Base-by-base conservation (phyloP, 2,888 invertebrate species). In the Acronicta leporina region DNA sequence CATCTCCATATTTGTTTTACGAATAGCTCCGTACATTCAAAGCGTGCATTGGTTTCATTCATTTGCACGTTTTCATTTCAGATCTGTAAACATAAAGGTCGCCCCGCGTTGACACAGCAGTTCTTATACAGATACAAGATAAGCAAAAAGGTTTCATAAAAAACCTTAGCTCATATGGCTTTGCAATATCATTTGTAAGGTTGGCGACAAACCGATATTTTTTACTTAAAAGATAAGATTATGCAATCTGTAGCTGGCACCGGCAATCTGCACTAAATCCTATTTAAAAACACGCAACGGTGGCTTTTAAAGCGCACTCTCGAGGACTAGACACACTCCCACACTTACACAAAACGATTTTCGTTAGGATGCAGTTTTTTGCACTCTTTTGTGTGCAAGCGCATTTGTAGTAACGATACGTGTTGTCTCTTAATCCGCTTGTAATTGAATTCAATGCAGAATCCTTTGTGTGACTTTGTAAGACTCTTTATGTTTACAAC, bases 241-340 rank as follows among this genome's bases (percentile, higher is more conserved):
- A 87, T 81, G 77, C 78, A 82, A 86, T 83, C 85, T 85, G 75
- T 75, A 81, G 75, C 70, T 75, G 79, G 77, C 83, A 83, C 81
- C 78, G 82, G 80, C 87, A 88, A 90, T 92, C 90, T 90, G 87
- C 82, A 86, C 85, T 79, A 88, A 91, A 92, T 93, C 93, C 92
- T 85, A 92, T 92, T 92, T 76, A 83, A 86, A 87, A 89, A 84
- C 89, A 94, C 92, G 94, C 93, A 89, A 91, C 91, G 86, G 83
- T 89, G 94, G 90, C 87, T 93, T 88, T 86, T 85, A 89, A 89
- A 89, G 88, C 80, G 77, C 82, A 75, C 87, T 87, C 83, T 87
- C 77, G 78, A 87, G 83, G 80, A 73, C 81, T 80, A 77, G 75
- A 83, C 82, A 82, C 81, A 87, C 91, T 90, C 94, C 91, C 92